Percentiles rank a stretch among this genome's conserved stretches.
Evolutionary conservation across 2,797 vertebrate species (phyloP).

Genomic region (Cryptoblepharus egeriae): DNA sequence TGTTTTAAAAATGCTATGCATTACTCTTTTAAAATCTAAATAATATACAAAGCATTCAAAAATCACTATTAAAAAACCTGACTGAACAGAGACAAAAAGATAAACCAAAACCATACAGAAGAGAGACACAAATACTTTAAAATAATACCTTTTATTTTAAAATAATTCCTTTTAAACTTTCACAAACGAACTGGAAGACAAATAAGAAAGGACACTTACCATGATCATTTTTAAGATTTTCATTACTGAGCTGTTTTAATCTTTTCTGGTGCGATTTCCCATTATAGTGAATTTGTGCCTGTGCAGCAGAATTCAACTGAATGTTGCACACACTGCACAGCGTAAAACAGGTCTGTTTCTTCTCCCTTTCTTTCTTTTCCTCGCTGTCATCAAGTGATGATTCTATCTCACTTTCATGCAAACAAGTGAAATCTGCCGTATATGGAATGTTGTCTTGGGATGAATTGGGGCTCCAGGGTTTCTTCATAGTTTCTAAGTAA

Average conservation of each 20-base stretch:
- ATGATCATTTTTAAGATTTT: slow-evolving; percentile 67
- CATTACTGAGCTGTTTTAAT: slow-evolving; percentile 78
- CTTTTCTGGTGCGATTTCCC: slow-evolving; percentile 82
- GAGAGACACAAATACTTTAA: background rate
- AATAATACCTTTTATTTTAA: background rate
- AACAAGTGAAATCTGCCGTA: slow-evolving; percentile 66
- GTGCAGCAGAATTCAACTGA: slow-evolving; percentile 79
- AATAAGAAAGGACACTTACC: slow-evolving; percentile 64
- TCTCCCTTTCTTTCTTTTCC: slow-evolving; percentile 75
- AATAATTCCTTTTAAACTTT: background rate
- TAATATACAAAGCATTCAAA: background rate
- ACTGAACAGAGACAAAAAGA: background rate
- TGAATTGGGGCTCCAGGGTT: slow-evolving; percentile 53
- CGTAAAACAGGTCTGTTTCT: slow-evolving; percentile 77
- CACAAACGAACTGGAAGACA: background rate
- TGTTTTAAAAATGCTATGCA: background rate
- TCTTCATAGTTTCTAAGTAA: slow-evolving; percentile 63
- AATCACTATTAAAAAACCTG: background rate
- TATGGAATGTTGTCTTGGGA: slow-evolving; percentile 46
- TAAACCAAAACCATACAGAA: background rate
- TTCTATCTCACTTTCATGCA: slow-evolving; percentile 68
- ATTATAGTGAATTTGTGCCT: slow-evolving; percentile 81
- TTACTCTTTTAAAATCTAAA: background rate
- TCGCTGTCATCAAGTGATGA: slow-evolving; percentile 65
- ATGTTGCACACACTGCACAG: slow-evolving; percentile 81